phyloP scores from a whole-genome alignment of 1,140 invertebrate species.

The Bombus waltoni region DNA sequence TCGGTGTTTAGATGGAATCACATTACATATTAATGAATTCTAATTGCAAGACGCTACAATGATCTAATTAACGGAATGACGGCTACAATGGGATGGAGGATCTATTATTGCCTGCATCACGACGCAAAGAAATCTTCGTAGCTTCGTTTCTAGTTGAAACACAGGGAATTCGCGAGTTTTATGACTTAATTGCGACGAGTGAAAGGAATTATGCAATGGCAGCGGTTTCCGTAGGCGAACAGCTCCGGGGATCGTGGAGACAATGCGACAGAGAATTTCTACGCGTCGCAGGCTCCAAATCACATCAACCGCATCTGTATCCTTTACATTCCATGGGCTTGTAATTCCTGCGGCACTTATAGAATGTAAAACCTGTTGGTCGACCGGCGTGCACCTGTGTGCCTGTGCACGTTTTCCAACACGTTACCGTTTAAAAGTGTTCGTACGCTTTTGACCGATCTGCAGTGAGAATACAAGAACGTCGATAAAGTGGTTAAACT shows the following conservation, averaged over 20 bases:
- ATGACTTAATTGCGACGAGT: background rate
- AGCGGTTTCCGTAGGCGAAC: background rate
- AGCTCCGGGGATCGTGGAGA: background rate
- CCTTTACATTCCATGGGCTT: constrained; percentile 38
- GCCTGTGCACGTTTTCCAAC: background rate
- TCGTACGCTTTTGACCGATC: background rate
- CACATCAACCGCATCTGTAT: constrained; percentile 28
- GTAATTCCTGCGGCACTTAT: constrained; percentile 45
- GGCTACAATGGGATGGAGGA: too few relatives aligned
- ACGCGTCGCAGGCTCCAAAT: constrained; percentile 4
- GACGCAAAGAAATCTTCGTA: too few relatives aligned
- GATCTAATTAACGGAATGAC: too few relatives aligned
- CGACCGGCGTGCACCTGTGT: background rate
- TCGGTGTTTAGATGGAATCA: too few relatives aligned
- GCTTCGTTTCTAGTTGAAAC: too few relatives aligned
- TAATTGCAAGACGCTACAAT: too few relatives aligned
- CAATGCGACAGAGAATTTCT: constrained; percentile 20
- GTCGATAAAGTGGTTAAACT: background rate
- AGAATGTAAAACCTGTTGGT: constrained; percentile 49
- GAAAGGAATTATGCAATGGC: constrained; percentile 22
- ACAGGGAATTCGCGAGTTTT: background rate
- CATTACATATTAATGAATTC: too few relatives aligned
- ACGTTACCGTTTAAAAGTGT: background rate
- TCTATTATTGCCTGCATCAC: too few relatives aligned
- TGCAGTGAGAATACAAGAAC: background rate